Percentiles rank a stretch among this genome's conserved stretches.
phyloP scores from a whole-genome alignment of 2,888 invertebrate genomes.

The Rhyacophila evoluta region DNA sequence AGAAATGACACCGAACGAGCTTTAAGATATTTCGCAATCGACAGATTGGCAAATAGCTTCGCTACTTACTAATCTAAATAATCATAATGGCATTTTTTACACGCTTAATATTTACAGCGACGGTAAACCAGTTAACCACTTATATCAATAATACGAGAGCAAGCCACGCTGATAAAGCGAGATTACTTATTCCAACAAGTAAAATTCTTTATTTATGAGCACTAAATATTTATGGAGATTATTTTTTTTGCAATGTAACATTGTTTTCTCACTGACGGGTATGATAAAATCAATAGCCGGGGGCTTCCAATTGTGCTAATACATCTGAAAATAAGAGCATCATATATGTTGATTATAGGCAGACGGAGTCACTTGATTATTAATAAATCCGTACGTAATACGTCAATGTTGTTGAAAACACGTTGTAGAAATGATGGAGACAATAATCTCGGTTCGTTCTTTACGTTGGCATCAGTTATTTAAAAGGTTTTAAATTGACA shows the following conservation, averaged over 20 bases:
- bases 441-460: not conserved
- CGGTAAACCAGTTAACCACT: slow-evolving; percentile 30
- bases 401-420: too few species aligned
- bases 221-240: slow-evolving; percentile 31
- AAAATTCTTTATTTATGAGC: slow-evolving; percentile 31
- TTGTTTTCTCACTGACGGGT: slow-evolving; percentile 25
- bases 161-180: not conserved
- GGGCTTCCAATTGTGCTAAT: slow-evolving; percentile 10
- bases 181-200: slow-evolving; percentile 16
- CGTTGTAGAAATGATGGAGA: not conserved
- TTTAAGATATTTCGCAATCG: not conserved
- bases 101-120: not conserved
- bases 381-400: not conserved
- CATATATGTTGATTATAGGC: not conserved
- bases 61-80: not conserved
- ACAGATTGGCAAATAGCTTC: not conserved
- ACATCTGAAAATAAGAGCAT: not conserved
- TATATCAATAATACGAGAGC: slow-evolving; percentile 20
- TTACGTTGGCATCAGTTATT: not conserved
- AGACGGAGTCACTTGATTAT: not conserved
- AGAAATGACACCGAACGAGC: not conserved
- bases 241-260: slow-evolving; percentile 29
- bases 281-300: slow-evolving; percentile 26
- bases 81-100: not conserved
- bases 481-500: not conserved